These are phyloP conservation scores for Pseudachorutes palmiensis DNA, from an alignment of 1,140 invertebrate genomes.

Conservation along the genomic window DNA sequence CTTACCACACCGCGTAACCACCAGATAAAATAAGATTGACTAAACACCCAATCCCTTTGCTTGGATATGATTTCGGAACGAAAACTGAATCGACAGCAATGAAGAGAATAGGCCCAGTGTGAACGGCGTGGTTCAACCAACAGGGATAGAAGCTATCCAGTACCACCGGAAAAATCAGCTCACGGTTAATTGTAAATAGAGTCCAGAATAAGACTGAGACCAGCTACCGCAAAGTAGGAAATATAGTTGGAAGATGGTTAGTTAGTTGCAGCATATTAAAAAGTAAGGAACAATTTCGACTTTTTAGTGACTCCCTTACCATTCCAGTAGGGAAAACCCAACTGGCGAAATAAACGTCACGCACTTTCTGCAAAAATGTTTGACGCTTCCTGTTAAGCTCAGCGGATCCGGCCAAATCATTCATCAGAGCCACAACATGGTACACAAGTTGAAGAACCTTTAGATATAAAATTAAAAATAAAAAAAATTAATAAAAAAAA, in stretches of 20 bases:
- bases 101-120: conserved; percentile 66
- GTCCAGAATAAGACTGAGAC: conserved; percentile 80
- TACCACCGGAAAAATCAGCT: conserved; percentile 70
- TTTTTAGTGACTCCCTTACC: too few relatives aligned
- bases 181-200: conserved; percentile 71
- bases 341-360: conserved; percentile 61
- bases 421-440: conserved; percentile 59
- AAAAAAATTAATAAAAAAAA: too few relatives aligned
- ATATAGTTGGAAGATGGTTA: conserved; percentile 18
- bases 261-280: neutral
- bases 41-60: conserved; percentile 51
- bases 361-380: conserved; percentile 58
- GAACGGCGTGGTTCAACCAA: conserved; percentile 85
- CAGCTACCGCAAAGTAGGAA: conserved; percentile 53
- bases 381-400: conserved; percentile 55
- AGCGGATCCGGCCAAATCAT: conserved; percentile 64
- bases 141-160: conserved; percentile 68
- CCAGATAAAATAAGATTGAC: conserved; percentile 56
- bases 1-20: conserved; percentile 60
- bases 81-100: conserved; percentile 59
- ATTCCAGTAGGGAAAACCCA: conserved; percentile 68
- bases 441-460: conserved; percentile 67
- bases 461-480: conserved; percentile 15
- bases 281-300: too few relatives aligned
- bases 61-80: conserved; percentile 60